Base-by-base conservation (phyloP, 2,797 vertebrate species). In the Tadarida brasiliensis region DNA sequence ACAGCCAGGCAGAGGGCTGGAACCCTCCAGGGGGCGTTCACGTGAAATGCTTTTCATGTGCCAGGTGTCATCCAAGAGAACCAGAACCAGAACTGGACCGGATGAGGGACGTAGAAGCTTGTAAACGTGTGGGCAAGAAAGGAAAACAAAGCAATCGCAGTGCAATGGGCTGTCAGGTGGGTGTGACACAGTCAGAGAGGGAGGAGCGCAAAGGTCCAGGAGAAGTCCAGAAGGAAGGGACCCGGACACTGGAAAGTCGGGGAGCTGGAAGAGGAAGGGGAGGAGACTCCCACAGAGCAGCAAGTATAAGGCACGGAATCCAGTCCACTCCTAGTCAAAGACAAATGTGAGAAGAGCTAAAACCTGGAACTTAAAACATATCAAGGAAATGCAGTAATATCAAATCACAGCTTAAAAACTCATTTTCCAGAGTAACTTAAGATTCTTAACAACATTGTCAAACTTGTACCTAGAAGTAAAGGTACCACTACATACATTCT, bases 101-200 rank as follows among this genome's bases (percentile, higher is more conserved):
- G 22, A 17, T 1, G 15, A 67, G 68, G 70, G 26, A 39, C 4
- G 0, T 8, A 51, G 20, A 19, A 54, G 6, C 56, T 9, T 24
- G 7, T 28, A n/a, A 56, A 54, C n/a, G 35, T 47, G 24, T 11
- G 26, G 47, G 33, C 51, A 12, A 85, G 54, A 26, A 49, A 65
- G 28, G 20, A 61, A 84, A 33, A 12, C 0, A 17, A 35, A 17
- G 35, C 54, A 39, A 47, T 8, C 9, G 5, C 6, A 20, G 15
- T 1, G 11, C 28, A 24, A 11, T 0, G 28, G 35, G 77, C 47
- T 49, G n/a, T n/a, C 17, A 3, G 74, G 19, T 0, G 17, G 10
- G 33, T 7, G 19, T n/a, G 1, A 5, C 20, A 19, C 39, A 14
- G 8, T 16, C 22, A 22, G 56, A 39, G 15, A 22, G 4, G 33